Conservation (phyloP, 2,888 invertebrate genomes). For the Sphaerophoria taeniata region DNA sequence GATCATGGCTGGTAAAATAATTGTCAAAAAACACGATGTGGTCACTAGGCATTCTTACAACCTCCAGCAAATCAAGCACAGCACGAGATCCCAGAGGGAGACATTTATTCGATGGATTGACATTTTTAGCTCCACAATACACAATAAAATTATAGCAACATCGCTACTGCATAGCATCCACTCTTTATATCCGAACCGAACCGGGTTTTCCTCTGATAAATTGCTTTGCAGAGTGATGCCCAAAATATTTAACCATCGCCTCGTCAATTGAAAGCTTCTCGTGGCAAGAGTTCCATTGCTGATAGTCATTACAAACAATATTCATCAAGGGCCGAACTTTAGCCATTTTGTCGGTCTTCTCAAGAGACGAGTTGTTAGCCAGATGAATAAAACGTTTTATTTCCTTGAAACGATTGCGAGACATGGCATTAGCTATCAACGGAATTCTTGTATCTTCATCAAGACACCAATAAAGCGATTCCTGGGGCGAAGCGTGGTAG, state of each 20-base stretch:
- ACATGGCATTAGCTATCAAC: neutral
- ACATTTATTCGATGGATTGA: too few species aligned
- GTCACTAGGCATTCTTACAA: too few species aligned
- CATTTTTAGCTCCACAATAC: too few species aligned
- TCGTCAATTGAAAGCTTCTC: slow-evolving; percentile 15
- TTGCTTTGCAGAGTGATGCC: slow-evolving; percentile 37
- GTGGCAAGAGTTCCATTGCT: neutral
- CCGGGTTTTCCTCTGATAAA: slow-evolving; percentile 49
- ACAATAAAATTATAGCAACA: too few species aligned
- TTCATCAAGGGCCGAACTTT: neutral
- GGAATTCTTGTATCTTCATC: neutral
- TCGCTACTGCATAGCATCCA: slow-evolving; percentile 33
- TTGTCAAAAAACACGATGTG: too few species aligned
- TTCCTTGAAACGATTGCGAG: neutral
- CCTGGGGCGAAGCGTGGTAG: neutral
- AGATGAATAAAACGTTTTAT: neutral
- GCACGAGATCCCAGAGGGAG: too few species aligned
- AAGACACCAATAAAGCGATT: neutral
- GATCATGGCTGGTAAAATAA: too few species aligned
- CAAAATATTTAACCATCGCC: slow-evolving; percentile 44
- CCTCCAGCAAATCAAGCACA: too few species aligned
- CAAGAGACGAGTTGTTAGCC: neutral
- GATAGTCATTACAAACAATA: neutral
- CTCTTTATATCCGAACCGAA: slow-evolving; percentile 59
- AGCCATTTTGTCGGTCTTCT: neutral